phyloP scores from a whole-genome alignment of 2,888 invertebrate species.

The Hirtodrosophila trivittata region DNA sequence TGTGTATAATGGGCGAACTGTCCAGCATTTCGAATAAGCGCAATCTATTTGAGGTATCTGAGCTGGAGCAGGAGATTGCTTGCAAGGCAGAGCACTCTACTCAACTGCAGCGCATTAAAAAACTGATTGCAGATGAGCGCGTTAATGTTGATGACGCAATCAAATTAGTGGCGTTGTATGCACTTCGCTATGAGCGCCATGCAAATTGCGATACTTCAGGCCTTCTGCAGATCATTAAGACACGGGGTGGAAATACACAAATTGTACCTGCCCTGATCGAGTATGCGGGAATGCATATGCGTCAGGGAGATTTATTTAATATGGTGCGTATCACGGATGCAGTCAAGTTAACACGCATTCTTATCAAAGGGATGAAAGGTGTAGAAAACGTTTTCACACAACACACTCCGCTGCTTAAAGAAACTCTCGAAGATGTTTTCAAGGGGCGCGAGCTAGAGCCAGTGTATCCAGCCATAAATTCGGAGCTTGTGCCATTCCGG shows the following conservation, averaged over 20 bases:
- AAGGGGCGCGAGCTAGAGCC: constrained; percentile 95
- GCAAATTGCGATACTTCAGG: constrained; percentile 92
- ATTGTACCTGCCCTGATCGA: constrained; percentile 88
- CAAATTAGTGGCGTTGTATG: constrained; percentile 95
- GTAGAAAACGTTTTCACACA: constrained; percentile 99
- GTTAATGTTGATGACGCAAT: constrained; percentile 91
- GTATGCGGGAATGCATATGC: constrained; percentile 92
- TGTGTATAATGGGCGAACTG: constrained; percentile 97
- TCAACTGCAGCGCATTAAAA: constrained; percentile 91
- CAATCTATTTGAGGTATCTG: constrained; percentile 94
- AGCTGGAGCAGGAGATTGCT: constrained; percentile 96
- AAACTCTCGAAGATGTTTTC: constrained; percentile 94
- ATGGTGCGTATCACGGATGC: constrained; percentile 96
- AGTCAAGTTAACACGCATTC: constrained; percentile 88
- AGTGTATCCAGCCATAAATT: constrained; percentile 92
- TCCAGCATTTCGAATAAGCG: constrained; percentile 92
- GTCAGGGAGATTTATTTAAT: constrained; percentile 93
- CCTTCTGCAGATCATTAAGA: constrained; percentile 89
- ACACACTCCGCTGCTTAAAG: constrained; percentile 95
- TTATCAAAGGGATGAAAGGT: constrained; percentile 90
- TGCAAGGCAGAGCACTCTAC: constrained; percentile 93
- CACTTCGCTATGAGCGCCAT: constrained; percentile 95
- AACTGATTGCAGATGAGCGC: constrained; percentile 90
- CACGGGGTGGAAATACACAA: constrained; percentile 88
- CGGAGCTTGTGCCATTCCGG: constrained; percentile 85